Evolutionary conservation across 2,797 vertebrate species (phyloP), one percentile per base, ranked within the genome.

Genomic region (Sylvia borin): DNA sequence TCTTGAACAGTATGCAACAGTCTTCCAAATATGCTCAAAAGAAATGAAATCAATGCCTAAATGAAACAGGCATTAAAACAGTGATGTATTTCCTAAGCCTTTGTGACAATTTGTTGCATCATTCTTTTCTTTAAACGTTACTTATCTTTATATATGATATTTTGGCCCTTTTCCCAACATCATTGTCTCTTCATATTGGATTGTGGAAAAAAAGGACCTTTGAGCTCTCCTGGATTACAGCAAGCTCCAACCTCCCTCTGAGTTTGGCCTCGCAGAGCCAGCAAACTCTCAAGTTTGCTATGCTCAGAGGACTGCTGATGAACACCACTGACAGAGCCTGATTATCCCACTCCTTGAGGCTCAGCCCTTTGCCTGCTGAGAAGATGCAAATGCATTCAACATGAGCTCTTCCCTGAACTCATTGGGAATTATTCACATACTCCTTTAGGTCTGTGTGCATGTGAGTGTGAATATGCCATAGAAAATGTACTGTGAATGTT

Each of bases 111-210:
- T 60, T 62, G 17, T 79, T 85, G 65, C 6, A 7, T 83, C 88
- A 91, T 58, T 79, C 71, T 72, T 96, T 96, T 83, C 36, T 70
- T 73, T 90, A 82, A 62, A 78, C 43, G 47, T 51, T 61, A 66
- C 71, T 92, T 96, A 82, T 95, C 60, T 81, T 87, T 51, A 88
- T 77, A 78, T 64, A 77, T 34, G 31, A 75, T 79, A 81, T 91
- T 88, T 86, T 84, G 80, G 47, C 36, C 43, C 36, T 76, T 85
- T 79, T 61, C 83, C 65, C 43, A 94, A 73, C 11, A 72, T 58
- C 36, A 36, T 21, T 61, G 57, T 42, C 24, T 68, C 81, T 85
- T 79, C 58, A 66, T 38, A 55, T 5, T 7, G 7, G 14, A 76
- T 34, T 70, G 13, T 31, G 53, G 38, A 72, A 48, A 25, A 36